Evolutionary conservation across 2,113 vertebrate genomes (phyloP).

Genomic region (Chloropsis cyanopogon): DNA sequence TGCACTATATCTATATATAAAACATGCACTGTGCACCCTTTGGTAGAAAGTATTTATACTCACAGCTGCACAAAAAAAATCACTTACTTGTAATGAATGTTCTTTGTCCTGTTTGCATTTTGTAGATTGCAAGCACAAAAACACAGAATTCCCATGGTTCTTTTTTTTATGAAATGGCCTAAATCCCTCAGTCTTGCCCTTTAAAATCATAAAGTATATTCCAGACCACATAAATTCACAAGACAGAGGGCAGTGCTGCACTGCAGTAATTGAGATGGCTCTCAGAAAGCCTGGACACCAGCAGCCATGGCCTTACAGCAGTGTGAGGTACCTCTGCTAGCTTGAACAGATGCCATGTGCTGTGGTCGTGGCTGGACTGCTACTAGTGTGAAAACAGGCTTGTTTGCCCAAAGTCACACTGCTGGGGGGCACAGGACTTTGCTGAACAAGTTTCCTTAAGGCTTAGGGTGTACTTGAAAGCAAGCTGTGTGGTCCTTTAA

Average conservation of each 20-base stretch:
- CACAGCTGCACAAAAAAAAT: background rate
- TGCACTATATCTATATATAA: background rate
- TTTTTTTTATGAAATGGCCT: background rate
- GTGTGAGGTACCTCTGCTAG: background rate
- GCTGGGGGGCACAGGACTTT: background rate
- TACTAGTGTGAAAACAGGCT: background rate
- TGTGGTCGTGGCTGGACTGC: background rate
- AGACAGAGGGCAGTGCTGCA: constrained; percentile 19
- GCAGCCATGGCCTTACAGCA: fast-evolving
- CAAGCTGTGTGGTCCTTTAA: background rate
- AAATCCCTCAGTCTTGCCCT: background rate
- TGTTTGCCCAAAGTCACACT: background rate
- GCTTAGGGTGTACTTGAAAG: background rate
- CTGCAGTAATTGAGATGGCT: background rate
- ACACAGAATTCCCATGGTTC: background rate
- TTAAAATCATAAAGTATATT: background rate
- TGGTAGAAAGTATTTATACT: background rate
- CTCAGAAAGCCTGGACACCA: background rate
- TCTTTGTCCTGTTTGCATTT: background rate
- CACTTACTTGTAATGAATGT: background rate
- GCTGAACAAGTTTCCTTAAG: background rate
- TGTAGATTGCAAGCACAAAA: background rate
- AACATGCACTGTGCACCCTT: background rate
- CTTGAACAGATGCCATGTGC: background rate
- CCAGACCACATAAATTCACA: background rate